Percentiles rank a stretch among this genome's conserved stretches.
These are phyloP conservation scores for Anolis carolinensis DNA, from an alignment of 2,113 vertebrate genomes.

Conservation along the genomic window DNA sequence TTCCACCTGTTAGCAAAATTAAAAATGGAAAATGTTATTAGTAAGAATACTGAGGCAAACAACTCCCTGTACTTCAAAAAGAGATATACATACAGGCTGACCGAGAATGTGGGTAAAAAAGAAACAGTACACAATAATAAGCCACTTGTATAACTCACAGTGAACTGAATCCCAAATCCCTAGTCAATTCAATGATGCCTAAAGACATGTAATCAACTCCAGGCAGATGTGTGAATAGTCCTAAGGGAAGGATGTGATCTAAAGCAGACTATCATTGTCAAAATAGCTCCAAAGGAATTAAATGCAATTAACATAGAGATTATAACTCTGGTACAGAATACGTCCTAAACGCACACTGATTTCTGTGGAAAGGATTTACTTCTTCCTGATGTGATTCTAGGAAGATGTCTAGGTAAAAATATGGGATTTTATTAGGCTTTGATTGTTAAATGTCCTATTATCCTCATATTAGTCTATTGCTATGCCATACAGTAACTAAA, in stretches of 20 bases:
- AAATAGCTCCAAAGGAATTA: constrained; percentile 51
- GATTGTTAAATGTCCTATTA: background rate
- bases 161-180: constrained; percentile 60
- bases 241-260: constrained; percentile 48
- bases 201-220: constrained; percentile 62
- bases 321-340: constrained; percentile 37
- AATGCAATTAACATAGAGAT: constrained; percentile 32
- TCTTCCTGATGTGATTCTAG: background rate
- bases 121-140: constrained; percentile 32
- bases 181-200: constrained; percentile 53
- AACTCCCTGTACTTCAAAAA: constrained; percentile 6
- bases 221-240: constrained; percentile 50
- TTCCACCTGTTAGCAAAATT: constrained; percentile 15
- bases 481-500: background rate
- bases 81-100: constrained; percentile 26
- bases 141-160: constrained; percentile 37
- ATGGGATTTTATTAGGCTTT: background rate
- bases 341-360: constrained; percentile 42
- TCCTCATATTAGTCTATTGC: background rate
- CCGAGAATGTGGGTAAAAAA: constrained; percentile 30
- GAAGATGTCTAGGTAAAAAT: background rate
- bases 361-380: constrained; percentile 7
- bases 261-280: constrained; percentile 46
- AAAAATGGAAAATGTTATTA: constrained; percentile 12
- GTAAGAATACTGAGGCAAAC: constrained; percentile 27